A percentile compares a stretch with the other conserved stretches of the same genome.
phyloP scores from a whole-genome alignment of 1,140 invertebrate genomes.

The Portunus trituberculatus region DNA sequence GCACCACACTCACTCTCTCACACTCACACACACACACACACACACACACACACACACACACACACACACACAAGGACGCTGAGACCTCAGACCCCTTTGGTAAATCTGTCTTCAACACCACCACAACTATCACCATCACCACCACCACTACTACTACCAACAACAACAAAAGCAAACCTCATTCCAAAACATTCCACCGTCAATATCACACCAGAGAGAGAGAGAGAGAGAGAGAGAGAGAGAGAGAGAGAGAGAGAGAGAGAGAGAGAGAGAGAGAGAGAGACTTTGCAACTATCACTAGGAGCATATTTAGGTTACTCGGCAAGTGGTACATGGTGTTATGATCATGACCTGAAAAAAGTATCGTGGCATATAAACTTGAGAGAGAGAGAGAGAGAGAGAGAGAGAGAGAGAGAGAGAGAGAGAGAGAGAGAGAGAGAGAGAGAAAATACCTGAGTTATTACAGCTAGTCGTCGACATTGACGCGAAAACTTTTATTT shows the following conservation, averaged over 20 bases:
- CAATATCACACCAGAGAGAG: neutral
- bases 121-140: too few species aligned
- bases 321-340: too few species aligned
- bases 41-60: conserved; percentile 36
- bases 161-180: too few species aligned
- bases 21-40: conserved; percentile 31
- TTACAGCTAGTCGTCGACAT: too few species aligned
- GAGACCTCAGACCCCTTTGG: too few species aligned
- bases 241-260: conserved; percentile 33
- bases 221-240: conserved; percentile 27
- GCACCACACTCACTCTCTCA: neutral
- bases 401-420: conserved; percentile 52
- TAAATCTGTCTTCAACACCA: too few species aligned
- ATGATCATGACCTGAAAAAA: neutral
- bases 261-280: conserved; percentile 34
- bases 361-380: neutral
- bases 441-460: too few species aligned
- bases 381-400: conserved; percentile 58
- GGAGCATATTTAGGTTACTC: neutral
- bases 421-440: conserved; percentile 61
- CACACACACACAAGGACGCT: neutral
- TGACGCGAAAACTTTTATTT: neutral
- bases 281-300: neutral
- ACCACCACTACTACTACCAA: too few species aligned
- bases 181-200: neutral